Conservation (phyloP, 2,888 invertebrate species). For the Apodemia duryi region DNA sequence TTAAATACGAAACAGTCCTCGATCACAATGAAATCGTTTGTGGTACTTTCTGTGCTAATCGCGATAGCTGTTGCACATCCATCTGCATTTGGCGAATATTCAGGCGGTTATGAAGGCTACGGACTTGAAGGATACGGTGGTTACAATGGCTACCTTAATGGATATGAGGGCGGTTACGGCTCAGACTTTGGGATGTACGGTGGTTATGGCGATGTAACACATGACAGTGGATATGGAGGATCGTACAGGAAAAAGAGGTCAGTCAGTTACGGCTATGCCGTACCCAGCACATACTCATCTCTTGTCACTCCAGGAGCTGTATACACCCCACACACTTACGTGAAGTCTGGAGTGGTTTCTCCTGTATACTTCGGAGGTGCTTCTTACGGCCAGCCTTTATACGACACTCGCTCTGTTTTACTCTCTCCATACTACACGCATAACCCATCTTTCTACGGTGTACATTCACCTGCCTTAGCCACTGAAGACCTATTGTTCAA, state of each 20-base stretch:
- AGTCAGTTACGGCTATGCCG: constrained; percentile 37
- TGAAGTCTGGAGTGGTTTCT: constrained; percentile 38
- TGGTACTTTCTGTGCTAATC: constrained; percentile 61
- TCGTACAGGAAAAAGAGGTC: constrained; percentile 42
- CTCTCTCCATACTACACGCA: constrained; percentile 31
- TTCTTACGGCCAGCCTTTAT: constrained; percentile 55
- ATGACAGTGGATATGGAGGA: constrained; percentile 9
- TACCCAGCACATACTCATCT: constrained; percentile 32
- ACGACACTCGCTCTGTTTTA: constrained; percentile 33
- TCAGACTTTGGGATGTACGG: background rate
- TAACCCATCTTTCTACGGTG: constrained; percentile 3
- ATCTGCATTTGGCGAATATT: background rate
- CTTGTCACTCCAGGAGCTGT: constrained; percentile 34
- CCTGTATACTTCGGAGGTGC: constrained; percentile 41
- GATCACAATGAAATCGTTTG: constrained; percentile 60
- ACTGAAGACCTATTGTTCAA: background rate
- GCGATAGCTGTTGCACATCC: constrained; percentile 39
- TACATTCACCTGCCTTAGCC: constrained; percentile 32
- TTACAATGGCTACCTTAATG: background rate
- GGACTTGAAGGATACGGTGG: background rate
- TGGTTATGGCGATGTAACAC: background rate
- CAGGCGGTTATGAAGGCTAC: too few relatives aligned
- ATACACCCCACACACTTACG: constrained; percentile 33
- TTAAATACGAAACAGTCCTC: constrained; percentile 54
- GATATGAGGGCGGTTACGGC: background rate